A percentile compares a stretch with the other conserved stretches of the same genome.
Evolutionary conservation across 1,140 invertebrate genomes (phyloP).

Genomic region (Lasioglossum baleicum): DNA sequence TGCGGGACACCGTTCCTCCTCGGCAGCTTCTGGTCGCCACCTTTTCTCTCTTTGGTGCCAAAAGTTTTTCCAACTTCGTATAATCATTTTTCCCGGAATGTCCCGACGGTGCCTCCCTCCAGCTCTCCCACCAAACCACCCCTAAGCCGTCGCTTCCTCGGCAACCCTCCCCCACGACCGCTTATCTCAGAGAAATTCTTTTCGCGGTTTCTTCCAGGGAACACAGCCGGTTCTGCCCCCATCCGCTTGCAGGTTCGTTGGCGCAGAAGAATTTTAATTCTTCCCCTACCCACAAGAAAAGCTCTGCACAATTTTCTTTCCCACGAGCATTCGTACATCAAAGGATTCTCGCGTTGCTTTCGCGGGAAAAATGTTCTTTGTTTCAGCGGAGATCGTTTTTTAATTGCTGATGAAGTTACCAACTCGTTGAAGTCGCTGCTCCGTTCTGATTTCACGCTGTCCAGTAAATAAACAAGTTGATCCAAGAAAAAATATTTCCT

Average conservation of each 20-base stretch:
- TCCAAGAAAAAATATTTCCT: too few relatives aligned
- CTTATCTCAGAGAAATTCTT: slow-evolving; percentile 68
- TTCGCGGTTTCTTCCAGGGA: slow-evolving; percentile 62
- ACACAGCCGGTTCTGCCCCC: slow-evolving; percentile 34
- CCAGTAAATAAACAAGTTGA: too few relatives aligned
- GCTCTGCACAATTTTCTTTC: slow-evolving; percentile 48
- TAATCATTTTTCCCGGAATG: slow-evolving; percentile 74
- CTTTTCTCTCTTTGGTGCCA: slow-evolving; percentile 32
- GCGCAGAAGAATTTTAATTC: slow-evolving; percentile 66
- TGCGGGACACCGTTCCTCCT: slow-evolving; percentile 47
- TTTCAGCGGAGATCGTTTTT: not conserved
- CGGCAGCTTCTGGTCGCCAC: slow-evolving; percentile 24
- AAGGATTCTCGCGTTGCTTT: slow-evolving; percentile 37
- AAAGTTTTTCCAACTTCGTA: slow-evolving; percentile 74
- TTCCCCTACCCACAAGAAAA: slow-evolving; percentile 43
- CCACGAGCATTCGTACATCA: slow-evolving; percentile 50
- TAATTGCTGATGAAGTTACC: not conserved
- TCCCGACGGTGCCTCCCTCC: slow-evolving; percentile 54
- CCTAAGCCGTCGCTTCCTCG: slow-evolving; percentile 36
- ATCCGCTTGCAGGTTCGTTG: slow-evolving; percentile 46
- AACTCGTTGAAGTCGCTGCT: not conserved
- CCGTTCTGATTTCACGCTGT: not conserved
- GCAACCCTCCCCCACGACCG: slow-evolving; percentile 40
- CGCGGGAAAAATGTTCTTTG: slow-evolving; percentile 34
- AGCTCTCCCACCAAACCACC: not conserved